Evolutionary conservation across 2,888 invertebrate species (phyloP), one percentile per base, ranked within the genome.

Genomic region (Thelaira solivaga): DNA sequence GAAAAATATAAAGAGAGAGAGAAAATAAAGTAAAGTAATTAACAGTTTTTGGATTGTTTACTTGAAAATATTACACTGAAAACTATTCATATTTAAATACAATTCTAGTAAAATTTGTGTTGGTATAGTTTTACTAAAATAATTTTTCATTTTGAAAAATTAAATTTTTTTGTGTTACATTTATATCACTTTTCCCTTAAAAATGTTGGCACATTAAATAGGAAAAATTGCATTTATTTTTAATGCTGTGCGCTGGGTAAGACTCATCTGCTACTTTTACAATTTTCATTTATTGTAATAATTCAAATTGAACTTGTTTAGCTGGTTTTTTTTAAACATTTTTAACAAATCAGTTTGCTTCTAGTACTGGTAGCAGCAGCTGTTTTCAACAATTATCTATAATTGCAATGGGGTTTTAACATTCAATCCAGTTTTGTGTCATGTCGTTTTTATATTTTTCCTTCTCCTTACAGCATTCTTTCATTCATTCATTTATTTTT

Each of bases 321-420:
- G 11, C 41, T 13, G 36, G 34, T 43, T 11, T 11, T 16, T 31
- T 20, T 11, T 6, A 45, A 57, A 51, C 31, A 22, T 68, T 55
- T 29, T 39, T 39, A 39, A 13, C 29, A 57, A 53, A 29, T 36
- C 45, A 47, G 10, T 39, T 18, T 6, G n/a, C 0, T 31, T 20
- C n/a, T n/a, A 53, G 22, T 4, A 51, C n/a, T n/a, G 43, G 22
- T 4, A 51, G 26, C 20, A 78, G 69, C 78, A 78, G 74, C 59
- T 78, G 78, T 31, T 74, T 74, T 53, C n/a, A 78, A 73, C 74
- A 69, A 78, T 74, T 78, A 74, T 78, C 78, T 78, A 65, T 78
- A 78, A 78, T 78, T 78, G 74, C 78, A 78, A 55, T 71, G 65
- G 74, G 61, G 61, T 47, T 72, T 39, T 16, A 24, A 18, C 16